phyloP scores from a whole-genome alignment of 23 tunicate genomes.

The Corella eumyota region DNA sequence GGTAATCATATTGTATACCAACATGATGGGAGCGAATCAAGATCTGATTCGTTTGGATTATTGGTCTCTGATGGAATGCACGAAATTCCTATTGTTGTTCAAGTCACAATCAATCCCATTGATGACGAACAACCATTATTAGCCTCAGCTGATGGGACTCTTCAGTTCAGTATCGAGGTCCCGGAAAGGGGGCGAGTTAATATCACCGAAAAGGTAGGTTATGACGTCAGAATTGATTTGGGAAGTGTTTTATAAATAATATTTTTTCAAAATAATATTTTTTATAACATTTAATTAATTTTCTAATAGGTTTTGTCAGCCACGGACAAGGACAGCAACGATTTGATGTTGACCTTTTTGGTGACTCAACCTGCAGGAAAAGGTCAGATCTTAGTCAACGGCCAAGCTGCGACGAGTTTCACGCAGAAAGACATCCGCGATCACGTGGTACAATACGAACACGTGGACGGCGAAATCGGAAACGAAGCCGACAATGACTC shows the following conservation, averaged over 20 bases:
- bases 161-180: constrained; percentile 52
- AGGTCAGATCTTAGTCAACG: constrained; percentile 49
- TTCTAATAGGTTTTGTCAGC: constrained; percentile 52
- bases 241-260: neutral
- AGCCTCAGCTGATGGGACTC: constrained; percentile 48
- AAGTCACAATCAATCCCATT: constrained; percentile 43
- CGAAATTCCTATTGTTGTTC: constrained; percentile 73
- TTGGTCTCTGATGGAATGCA: constrained; percentile 97
- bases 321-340: constrained; percentile 76
- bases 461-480: constrained; percentile 90
- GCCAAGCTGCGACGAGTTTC: constrained; percentile 36
- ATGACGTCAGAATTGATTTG: neutral
- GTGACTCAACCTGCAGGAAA: constrained; percentile 49
- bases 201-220: constrained; percentile 65
- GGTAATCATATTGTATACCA: constrained; percentile 51
- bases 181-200: constrained; percentile 41
- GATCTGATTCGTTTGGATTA: constrained; percentile 41
- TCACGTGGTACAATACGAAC: constrained; percentile 59
- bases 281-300: neutral
- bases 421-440: constrained; percentile 69
- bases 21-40: constrained; percentile 61
- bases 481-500: constrained; percentile 42
- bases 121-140: constrained; percentile 80
- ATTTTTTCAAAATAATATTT: neutral
- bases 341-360: constrained; percentile 56